Evolutionary conservation across 2,888 invertebrate genomes (phyloP).

Genomic region (Eulithis testata): DNA sequence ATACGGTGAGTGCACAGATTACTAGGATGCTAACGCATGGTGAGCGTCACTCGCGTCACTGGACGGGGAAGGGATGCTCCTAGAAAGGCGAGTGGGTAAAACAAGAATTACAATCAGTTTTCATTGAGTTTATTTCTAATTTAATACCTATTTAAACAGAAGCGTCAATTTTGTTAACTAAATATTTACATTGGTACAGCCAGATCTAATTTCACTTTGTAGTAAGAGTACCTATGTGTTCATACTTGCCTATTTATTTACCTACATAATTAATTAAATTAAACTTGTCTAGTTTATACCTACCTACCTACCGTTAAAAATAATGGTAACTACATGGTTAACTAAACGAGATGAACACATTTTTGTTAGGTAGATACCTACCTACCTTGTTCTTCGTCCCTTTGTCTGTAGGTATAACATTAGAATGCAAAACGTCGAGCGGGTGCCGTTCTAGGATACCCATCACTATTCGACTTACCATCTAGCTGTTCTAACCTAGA

Average conservation of each 20-base stretch:
- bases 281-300: neutral
- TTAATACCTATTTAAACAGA: neutral
- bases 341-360: too few species aligned
- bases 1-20: too few species aligned
- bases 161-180: too few species aligned
- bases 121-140: neutral
- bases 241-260: neutral
- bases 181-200: neutral
- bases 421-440: constrained; percentile 60
- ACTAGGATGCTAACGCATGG: too few species aligned
- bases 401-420: too few species aligned
- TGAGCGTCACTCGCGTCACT: too few species aligned
- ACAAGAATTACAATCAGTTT: too few species aligned
- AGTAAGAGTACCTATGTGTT: neutral
- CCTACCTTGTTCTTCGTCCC: too few species aligned
- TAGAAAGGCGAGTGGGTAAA: too few species aligned
- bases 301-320: neutral
- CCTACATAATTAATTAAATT: neutral
- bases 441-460: constrained; percentile 65
- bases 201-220: neutral
- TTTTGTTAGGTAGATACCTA: too few species aligned
- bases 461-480: constrained; percentile 51
- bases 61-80: too few species aligned
- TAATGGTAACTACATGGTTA: constrained; percentile 11
- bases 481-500: constrained; percentile 71